phyloP scores from a whole-genome alignment of 2,797 vertebrate genomes.

The Sebastes nivosus region DNA sequence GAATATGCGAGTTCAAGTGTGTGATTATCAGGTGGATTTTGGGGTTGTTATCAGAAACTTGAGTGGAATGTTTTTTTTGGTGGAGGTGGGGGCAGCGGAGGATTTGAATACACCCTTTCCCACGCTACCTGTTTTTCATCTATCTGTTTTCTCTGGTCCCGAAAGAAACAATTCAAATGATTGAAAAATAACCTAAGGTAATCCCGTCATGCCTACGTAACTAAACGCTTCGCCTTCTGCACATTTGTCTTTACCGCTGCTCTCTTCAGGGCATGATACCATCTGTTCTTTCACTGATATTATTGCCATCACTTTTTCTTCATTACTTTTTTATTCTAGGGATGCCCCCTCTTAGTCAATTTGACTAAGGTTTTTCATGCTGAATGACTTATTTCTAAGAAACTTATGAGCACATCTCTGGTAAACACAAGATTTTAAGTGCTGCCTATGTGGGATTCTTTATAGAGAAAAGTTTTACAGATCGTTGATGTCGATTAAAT shows the following conservation, averaged over 20 bases:
- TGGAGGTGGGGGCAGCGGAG: background rate
- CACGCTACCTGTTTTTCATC: conserved; percentile 33
- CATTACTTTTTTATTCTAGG: background rate
- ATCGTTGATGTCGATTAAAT: background rate
- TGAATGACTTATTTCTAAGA: background rate
- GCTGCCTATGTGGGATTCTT: background rate
- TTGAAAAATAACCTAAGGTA: conserved; percentile 33
- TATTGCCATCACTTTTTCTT: background rate
- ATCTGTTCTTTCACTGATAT: conserved; percentile 12
- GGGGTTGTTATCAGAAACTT: conserved; percentile 24
- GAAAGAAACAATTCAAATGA: conserved; percentile 25
- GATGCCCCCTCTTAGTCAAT: background rate
- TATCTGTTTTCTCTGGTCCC: conserved; percentile 7
- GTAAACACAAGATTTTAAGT: background rate
- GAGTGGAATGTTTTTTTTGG: conserved; percentile 19
- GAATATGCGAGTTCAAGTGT: background rate
- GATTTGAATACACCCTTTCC: conserved; percentile 31
- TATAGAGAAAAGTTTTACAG: background rate
- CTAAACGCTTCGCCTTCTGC: background rate
- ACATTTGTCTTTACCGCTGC: conserved; percentile 10
- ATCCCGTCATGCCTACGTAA: conserved; percentile 4
- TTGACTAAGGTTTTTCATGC: background rate
- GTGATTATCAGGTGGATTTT: conserved; percentile 18
- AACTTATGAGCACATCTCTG: too few species aligned
- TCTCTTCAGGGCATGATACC: conserved; percentile 25